Conservation (phyloP, 2,113 vertebrate species). For the Lophotis ruficrista region DNA sequence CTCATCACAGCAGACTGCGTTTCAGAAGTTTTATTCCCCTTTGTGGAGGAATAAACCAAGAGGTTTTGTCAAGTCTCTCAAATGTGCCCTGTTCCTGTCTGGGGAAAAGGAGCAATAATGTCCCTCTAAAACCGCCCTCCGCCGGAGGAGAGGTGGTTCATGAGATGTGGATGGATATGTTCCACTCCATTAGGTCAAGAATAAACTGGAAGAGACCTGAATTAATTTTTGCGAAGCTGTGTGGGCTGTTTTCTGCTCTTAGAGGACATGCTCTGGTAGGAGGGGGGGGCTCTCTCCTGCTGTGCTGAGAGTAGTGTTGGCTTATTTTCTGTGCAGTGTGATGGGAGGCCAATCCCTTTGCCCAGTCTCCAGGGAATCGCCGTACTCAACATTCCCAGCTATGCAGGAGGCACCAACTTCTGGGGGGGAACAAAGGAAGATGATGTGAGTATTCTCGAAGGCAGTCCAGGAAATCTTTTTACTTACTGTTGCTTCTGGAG, state of each 20-base stretch:
- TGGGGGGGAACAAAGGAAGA: constrained; percentile 97
- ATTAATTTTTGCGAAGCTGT: neutral
- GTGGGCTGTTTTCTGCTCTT: neutral
- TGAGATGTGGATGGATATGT: neutral
- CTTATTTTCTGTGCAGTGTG: constrained; percentile 78
- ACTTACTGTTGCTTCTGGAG: neutral
- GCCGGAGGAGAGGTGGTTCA: neutral
- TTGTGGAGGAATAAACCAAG: neutral
- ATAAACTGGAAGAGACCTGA: neutral
- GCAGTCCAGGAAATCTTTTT: neutral
- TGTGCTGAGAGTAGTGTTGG: neutral
- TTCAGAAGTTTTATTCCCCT: neutral
- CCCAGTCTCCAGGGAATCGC: constrained; percentile 95
- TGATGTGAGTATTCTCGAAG: constrained; percentile 79
- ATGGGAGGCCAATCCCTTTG: constrained; percentile 89
- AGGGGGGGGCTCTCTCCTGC: neutral
- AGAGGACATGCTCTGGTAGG: neutral
- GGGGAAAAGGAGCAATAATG: neutral
- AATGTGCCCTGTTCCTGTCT: neutral
- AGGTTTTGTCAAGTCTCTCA: neutral
- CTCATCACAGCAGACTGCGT: neutral
- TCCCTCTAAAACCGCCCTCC: neutral
- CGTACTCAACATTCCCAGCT: constrained; percentile 94
- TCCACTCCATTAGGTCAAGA: neutral
- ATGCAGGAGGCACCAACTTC: constrained; percentile 95